Conservation (phyloP, 2,888 invertebrate genomes). For the Polylopha cassiicola region DNA sequence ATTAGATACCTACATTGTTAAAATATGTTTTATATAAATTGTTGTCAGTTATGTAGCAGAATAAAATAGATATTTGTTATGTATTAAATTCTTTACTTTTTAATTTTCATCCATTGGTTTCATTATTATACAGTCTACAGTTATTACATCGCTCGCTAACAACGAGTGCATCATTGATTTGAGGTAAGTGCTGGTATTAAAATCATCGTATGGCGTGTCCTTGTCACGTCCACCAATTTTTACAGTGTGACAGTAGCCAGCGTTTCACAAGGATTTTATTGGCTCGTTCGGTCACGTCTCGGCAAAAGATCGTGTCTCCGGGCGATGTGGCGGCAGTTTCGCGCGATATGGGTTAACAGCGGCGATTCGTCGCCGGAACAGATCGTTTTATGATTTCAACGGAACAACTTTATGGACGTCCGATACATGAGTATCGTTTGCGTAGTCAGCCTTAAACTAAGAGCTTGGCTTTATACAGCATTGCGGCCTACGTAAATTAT, state of each 20-base stretch:
- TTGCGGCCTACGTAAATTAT: too few relatives aligned
- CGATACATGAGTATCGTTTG: conserved; percentile 27
- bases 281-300: conserved; percentile 63
- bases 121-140: too few relatives aligned
- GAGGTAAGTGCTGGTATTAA: conserved; percentile 2
- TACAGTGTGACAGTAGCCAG: conserved; percentile 45
- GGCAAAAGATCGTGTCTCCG: conserved; percentile 55
- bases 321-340: conserved; percentile 51
- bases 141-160: too few relatives aligned
- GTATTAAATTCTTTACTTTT: too few relatives aligned
- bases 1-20: too few relatives aligned
- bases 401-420: conserved; percentile 41
- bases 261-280: conserved; percentile 62
- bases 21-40: too few relatives aligned
- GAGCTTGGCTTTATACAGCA: background rate
- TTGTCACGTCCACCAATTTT: conserved; percentile 58
- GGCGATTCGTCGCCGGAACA: conserved; percentile 54
- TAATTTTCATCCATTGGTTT: too few relatives aligned
- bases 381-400: conserved; percentile 63
- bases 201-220: conserved; percentile 19
- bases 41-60: too few relatives aligned
- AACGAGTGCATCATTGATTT: conserved; percentile 1
- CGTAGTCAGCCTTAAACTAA: conserved; percentile 27
- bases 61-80: too few relatives aligned
- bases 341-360: conserved; percentile 58